Evolutionary conservation across 2,113 vertebrate genomes (phyloP), one percentile per base, ranked within the genome.

Genomic region (Cairina moschata): DNA sequence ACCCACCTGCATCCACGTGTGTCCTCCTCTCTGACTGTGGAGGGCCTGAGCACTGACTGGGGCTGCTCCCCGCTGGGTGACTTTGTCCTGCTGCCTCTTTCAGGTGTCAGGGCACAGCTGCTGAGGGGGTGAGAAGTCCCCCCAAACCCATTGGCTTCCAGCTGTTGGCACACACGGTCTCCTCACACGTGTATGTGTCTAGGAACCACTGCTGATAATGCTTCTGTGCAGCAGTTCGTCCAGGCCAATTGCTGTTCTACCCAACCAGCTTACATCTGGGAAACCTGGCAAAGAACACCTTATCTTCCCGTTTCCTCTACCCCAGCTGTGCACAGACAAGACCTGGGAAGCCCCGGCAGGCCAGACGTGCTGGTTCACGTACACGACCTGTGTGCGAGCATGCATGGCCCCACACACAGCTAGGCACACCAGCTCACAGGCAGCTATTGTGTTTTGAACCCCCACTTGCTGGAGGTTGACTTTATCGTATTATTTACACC

Each of bases 121-220:
- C 40, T 13, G 2, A 15, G 18, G 40, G 17, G 22, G 17, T 0
- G 1, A 67, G 44, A 17, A 23, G 2, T 63, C 16, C 10, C 20
- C 20, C 4, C 81, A 58, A 32, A 29, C 28, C 55, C 0, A 28
- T 21, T 21, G 34, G 17, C n/a, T 78, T 65, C 40, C 16, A 74
- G 29, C 36, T 36, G 36, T 54, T 55, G 23, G 14, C 1, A 36
- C n/a, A 32, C 17, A 9, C 0, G 1, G 25, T 6, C 9, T 40
- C 42, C 42, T 46, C 3, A 1, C 18, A 9, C 0, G 0, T 4
- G 14, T 9, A 14, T 0, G 0, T 11, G 16, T 20, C 46, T 42
- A 59, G 36, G 15, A 85, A 31, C 42, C 4, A 4, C 73, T 36
- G 36, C 72, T 34, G 31, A 32, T 69, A 13, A 8, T 23, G 13